phyloP scores from a whole-genome alignment of 2,797 vertebrate species.

The Sebastes kiyomatsui region DNA sequence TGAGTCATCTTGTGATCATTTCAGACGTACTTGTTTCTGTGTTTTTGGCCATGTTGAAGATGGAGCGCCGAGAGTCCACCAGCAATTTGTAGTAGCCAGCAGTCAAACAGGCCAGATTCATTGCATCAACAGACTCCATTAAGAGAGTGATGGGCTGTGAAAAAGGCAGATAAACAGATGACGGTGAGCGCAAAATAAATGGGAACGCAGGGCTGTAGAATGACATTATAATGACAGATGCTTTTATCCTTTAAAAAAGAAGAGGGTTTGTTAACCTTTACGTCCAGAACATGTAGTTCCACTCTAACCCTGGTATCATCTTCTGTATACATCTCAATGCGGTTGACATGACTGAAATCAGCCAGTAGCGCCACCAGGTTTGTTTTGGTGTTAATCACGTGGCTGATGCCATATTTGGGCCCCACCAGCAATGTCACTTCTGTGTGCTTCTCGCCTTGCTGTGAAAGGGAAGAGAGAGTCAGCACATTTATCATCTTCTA shows the following conservation, averaged over 20 bases:
- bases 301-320: conserved; percentile 92
- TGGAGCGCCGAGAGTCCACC: conserved; percentile 96
- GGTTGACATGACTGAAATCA: conserved; percentile 98
- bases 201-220: conserved; percentile 19
- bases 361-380: conserved; percentile 96
- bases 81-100: conserved; percentile 97
- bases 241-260: not conserved
- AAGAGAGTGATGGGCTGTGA: conserved; percentile 95
- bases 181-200: conserved; percentile 48
- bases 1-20: not conserved
- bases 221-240: conserved; percentile 26
- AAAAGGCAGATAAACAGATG: conserved; percentile 71
- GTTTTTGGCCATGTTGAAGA: conserved; percentile 97
- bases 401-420: conserved; percentile 97
- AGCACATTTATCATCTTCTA: not conserved
- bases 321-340: conserved; percentile 98
- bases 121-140: conserved; percentile 97
- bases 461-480: conserved; percentile 51
- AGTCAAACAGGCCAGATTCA: conserved; percentile 99
- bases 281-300: conserved; percentile 97
- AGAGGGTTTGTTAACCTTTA: conserved; percentile 85
- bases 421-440: conserved; percentile 97
- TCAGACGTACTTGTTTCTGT: conserved; percentile 79
- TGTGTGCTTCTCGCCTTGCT: conserved; percentile 98
- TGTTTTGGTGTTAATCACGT: conserved; percentile 99